These are phyloP conservation scores for Spodoptera picta DNA, from an alignment of 2,888 invertebrate genomes.

Conservation along the genomic window DNA sequence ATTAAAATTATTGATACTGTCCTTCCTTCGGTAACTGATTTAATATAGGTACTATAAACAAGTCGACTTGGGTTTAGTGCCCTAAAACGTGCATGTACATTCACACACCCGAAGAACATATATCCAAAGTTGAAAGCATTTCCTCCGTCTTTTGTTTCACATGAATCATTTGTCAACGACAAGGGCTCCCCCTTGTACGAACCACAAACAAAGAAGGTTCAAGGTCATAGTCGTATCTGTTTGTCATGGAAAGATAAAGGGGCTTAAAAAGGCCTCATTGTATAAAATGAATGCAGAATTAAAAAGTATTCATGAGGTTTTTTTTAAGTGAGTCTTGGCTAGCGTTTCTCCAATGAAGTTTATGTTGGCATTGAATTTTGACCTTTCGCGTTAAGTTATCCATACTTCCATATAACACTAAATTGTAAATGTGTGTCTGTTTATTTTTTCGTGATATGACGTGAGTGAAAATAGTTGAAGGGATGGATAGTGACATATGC, in stretches of 20 bases:
- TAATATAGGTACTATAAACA: not conserved
- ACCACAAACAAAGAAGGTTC: slow-evolving; percentile 51
- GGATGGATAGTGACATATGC: too few species aligned
- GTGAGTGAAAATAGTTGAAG: too few species aligned
- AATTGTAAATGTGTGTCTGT: too few species aligned
- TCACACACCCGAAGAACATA: slow-evolving; percentile 2
- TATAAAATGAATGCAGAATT: slow-evolving; percentile 5
- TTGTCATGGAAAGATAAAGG: slow-evolving; percentile 27
- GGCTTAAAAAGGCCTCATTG: slow-evolving; percentile 24
- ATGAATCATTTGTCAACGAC: slow-evolving; percentile 70
- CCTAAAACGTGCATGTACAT: not conserved
- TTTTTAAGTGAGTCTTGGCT: too few species aligned
- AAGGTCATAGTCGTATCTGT: slow-evolving; percentile 50
- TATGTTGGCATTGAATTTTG: too few species aligned
- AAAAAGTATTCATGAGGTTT: not conserved
- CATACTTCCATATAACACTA: too few species aligned
- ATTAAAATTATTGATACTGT: too few species aligned
- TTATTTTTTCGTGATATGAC: too few species aligned
- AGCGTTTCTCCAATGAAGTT: too few species aligned
- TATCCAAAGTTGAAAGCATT: slow-evolving; percentile 51
- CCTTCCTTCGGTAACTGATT: too few species aligned
- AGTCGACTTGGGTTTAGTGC: not conserved
- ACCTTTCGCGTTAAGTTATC: too few species aligned
- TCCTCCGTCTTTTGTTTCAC: slow-evolving; percentile 60
- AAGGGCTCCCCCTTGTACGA: slow-evolving; percentile 49